Evolutionary conservation across 2,113 vertebrate species (phyloP), one percentile per base, ranked within the genome.

Genomic region (Ariopsis seemanni): DNA sequence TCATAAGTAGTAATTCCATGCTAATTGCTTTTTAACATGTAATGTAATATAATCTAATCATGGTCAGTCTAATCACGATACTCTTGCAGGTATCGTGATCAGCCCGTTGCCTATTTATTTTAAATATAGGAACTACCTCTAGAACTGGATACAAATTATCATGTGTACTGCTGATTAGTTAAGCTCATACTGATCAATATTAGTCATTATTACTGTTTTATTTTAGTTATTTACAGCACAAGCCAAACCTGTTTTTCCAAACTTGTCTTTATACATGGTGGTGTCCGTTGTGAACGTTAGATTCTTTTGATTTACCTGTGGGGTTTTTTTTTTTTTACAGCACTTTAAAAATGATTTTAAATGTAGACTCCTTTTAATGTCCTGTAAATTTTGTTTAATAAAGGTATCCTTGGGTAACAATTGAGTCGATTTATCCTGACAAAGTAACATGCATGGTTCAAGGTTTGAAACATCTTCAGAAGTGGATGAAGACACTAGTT

Each of bases 341-440:
- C 94, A 95, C 94, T 95, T 95, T 95, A 94, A 86, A 89, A 78
- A 90, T 72, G 93, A 11, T 90, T 90, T 89, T 89, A 71, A 89
- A 88, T 88, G 60, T 89, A 69, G 81, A 52, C 42, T 78, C 12
- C 80, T 58, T 79, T 77, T 27, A 71, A 42, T 82, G 8, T 88
- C 55, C 27, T 81, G 79, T 81, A 42, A 11, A 22, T 22, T 89
- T 1, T 83, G 75, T 85, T 42, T 81, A 91, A 89, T 91, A 91
- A 91, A 91, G 55, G 6, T 86, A 15, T 87, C 42, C 30, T 67
- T 88, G 42, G 58, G 42, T 87, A 74, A 96, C 93, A 11, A 1
- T 20, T 77, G 18, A 52, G 1, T 4, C 2, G 6, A 34, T 69
- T 69, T 42, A 18, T 18, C 69, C 1, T 1, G 17, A 72, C 67